Evolutionary conservation across 2,113 vertebrate species (phyloP), one percentile per base, ranked within the genome.

Genomic region (Elachura formosa): DNA sequence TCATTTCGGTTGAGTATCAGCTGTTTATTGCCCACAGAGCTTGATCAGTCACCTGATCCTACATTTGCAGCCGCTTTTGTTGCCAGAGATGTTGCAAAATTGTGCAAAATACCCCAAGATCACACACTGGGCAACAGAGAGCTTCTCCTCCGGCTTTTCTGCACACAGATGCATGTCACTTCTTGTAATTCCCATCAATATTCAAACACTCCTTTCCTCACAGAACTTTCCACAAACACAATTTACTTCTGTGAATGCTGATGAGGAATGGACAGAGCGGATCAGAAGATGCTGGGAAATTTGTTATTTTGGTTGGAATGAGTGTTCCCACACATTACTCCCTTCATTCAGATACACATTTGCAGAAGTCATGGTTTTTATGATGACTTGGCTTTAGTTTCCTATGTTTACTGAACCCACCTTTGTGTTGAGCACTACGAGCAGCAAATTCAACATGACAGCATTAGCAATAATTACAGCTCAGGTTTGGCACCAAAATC

Each of bases 391-490:
- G 40, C 33, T 94, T 87, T 59, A 38, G 62, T 52, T 91, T 64
- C 56, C 84, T 64, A 7, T 87, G 34, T 94, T 97, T 94, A 51
- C 92, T 87, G 77, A 81, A 55, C 54, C 36, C 69, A 48, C 75
- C 51, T 80, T 79, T 87, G 56, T 87, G 63, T 77, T 12, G 29
- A 58, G 51, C 59, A 71, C 74, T 36, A 58, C 67, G 38, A 92
- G 91, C 43, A 81, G 58, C 72, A 55, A 40, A 94, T 72, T 48
- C 84, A 95, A 84, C 83, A 73, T 5, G 45, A 78, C 92, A 95
- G 59, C 71, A 91, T 89, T 83, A 92, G 55, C 74, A 89, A 80
- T 84, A 89, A 96, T 92, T 85, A 87, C 88, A 89, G 63, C 86
- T 90, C 92, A 26, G 81, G 17, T 95, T 76, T 84, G 87, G 89